A percentile compares a stretch with the other conserved stretches of the same genome.
phyloP scores from a whole-genome alignment of 2,113 vertebrate genomes.

The Nerophis lumbriciformis region DNA sequence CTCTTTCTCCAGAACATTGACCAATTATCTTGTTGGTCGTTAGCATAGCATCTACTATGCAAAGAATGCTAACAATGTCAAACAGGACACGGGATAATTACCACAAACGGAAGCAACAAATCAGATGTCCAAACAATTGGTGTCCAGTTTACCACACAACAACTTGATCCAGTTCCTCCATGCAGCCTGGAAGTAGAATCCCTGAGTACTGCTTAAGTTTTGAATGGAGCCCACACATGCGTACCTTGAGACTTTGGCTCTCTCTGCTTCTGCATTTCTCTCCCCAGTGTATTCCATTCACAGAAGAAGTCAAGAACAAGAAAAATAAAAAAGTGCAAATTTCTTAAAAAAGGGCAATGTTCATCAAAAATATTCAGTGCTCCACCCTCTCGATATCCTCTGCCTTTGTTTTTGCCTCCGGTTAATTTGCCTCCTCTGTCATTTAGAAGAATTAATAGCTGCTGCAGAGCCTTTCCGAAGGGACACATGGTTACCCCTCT shows the following conservation, averaged over 20 bases:
- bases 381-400: conserved; percentile 47
- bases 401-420: conserved; percentile 48
- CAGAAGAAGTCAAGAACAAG: conserved; percentile 40
- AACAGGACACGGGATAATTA: conserved; percentile 45
- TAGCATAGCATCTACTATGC: conserved; percentile 64
- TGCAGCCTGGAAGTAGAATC: conserved; percentile 59
- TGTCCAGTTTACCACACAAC: conserved; percentile 29
- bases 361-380: conserved; percentile 29
- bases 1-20: conserved; percentile 39
- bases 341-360: conserved; percentile 45
- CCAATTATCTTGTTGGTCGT: conserved; percentile 45
- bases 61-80: conserved; percentile 59
- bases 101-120: conserved; percentile 34
- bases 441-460: conserved; percentile 65
- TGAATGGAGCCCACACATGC: conserved; percentile 46
- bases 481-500: conserved; percentile 54
- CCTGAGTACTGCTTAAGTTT: conserved; percentile 43
- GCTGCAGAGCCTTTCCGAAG: conserved; percentile 56
- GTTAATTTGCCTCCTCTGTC: conserved; percentile 61
- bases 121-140: conserved; percentile 31
- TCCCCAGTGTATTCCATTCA: conserved; percentile 32
- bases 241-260: conserved; percentile 54
- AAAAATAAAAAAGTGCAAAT: conserved; percentile 28
- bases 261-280: conserved; percentile 44
- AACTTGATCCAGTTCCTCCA: conserved; percentile 34